Base-by-base conservation (phyloP, 1,140 invertebrate species). In the Chironomus tepperi region DNA sequence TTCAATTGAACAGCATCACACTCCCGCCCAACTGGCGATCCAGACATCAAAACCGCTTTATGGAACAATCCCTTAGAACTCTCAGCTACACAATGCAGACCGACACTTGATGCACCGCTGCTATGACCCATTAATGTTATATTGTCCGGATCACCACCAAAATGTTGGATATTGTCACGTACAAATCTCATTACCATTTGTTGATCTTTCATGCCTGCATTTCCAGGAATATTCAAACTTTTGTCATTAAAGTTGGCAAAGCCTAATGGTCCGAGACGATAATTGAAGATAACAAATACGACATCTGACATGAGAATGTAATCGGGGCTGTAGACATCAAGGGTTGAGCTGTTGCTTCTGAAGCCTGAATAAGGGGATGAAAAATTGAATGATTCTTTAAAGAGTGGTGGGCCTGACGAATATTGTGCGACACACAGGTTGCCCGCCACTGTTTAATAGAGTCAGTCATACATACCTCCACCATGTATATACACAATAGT, bases 81-180 rank as follows among this genome's bases (percentile, higher is more conserved):
- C 19, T 70, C 65, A 18, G 18, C n/a, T 19, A 70, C 6, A 19
- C 65, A 70, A 65, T 85, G 85, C 16, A 81, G 81, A 64, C 83
- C 79, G 16, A 84, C 85, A 9, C 85, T 83, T 16, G 83, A 84
- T 21, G 78, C 83, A 8, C 88, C 88, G 5, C 87, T 84, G 74
- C 79, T 82, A 75, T 88, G 84, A 9, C 90, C 90, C 77, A 90
- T 89, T 19, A 92, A 78, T 1, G 90, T 92, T 0, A 95, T 86
- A 79, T 87, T 88, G 43, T 88, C 80, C 70, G 78, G 85, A 81
- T 91, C 88, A 0, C 92, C 93, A 7, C 91, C 91, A 79, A 94
- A 94, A 67, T 84, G 67, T 7, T 73, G 65, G 10, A 85, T 84
- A 76, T 85, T 85, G 16, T 81, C 78, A 74, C 82, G 80, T 5